A percentile compares a stretch with the other conserved stretches of the same genome.
Evolutionary conservation across 2,113 vertebrate species (phyloP).

Genomic region (Paradoxurus hermaphroditus): DNA sequence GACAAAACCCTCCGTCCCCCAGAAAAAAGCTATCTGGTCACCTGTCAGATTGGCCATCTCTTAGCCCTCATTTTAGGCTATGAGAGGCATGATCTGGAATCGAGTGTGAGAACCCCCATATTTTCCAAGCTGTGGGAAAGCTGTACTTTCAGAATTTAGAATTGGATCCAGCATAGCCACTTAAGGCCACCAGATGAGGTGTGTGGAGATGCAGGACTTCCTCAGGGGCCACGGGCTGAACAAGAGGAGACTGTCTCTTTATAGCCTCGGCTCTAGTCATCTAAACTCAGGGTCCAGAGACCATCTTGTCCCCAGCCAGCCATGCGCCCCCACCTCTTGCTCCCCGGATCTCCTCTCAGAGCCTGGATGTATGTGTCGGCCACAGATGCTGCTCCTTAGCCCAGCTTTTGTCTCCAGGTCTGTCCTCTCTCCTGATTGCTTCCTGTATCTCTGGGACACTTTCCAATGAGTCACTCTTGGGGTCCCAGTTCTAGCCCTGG

Average conservation of each 20-base stretch:
- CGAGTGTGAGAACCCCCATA: not conserved
- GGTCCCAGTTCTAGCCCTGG: not conserved
- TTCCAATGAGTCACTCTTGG: not conserved
- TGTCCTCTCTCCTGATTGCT: not conserved
- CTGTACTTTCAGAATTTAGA: not conserved
- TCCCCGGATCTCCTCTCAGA: not conserved
- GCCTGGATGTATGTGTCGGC: not conserved
- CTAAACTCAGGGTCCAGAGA: not conserved
- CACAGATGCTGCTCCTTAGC: fast-evolving
- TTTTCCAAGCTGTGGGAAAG: not conserved
- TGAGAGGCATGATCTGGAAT: not conserved
- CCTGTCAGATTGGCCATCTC: not conserved
- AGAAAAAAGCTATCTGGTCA: fast-evolving
- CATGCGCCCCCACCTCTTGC: fast-evolving
- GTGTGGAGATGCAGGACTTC: fast-evolving
- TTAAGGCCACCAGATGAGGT: not conserved
- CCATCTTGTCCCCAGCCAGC: too few species aligned
- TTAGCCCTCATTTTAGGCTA: not conserved
- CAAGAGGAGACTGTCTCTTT: not conserved
- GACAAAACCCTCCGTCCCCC: not conserved
- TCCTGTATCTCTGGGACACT: not conserved
- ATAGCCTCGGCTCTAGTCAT: not conserved
- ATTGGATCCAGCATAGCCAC: not conserved
- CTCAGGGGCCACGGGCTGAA: fast-evolving
- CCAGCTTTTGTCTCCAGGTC: not conserved